phyloP scores from a whole-genome alignment of 2,113 vertebrate species.

The Stictonetta naevosa region DNA sequence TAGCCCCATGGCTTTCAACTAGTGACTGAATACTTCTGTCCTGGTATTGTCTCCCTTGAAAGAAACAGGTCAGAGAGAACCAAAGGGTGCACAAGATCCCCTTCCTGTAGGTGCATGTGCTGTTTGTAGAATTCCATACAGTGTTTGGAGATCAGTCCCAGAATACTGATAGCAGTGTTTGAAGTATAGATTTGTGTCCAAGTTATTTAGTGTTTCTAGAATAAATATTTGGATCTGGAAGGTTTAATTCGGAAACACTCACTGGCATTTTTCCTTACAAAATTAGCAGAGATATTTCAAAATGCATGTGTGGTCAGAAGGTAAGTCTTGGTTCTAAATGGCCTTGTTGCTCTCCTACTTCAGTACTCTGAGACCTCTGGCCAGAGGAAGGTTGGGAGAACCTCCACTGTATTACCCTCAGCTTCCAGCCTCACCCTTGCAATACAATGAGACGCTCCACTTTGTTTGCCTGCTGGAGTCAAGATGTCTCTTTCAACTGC shows the following conservation, averaged over 20 bases:
- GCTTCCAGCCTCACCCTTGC: neutral
- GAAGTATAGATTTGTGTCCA: neutral
- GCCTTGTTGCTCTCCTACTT: neutral
- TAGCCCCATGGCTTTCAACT: neutral
- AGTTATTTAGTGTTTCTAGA: neutral
- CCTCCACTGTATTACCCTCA: neutral
- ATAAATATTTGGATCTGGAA: neutral
- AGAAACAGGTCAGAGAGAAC: neutral
- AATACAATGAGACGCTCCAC: fast-evolving
- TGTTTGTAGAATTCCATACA: neutral
- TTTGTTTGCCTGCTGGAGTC: neutral
- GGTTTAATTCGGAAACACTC: neutral
- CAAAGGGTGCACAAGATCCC: neutral
- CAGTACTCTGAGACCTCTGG: neutral
- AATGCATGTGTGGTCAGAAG: neutral
- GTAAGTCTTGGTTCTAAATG: neutral
- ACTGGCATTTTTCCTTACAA: neutral
- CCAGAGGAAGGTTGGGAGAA: neutral
- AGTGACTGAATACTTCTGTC: neutral
- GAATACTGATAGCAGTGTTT: neutral
- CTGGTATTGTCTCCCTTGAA: neutral
- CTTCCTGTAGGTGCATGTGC: fast-evolving
- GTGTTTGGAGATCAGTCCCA: neutral
- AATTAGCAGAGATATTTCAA: neutral
- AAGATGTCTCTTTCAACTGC: neutral